Evolutionary conservation across 2,113 vertebrate species (phyloP), one percentile per base, ranked within the genome.

Genomic region (Miniopterus natalensis): DNA sequence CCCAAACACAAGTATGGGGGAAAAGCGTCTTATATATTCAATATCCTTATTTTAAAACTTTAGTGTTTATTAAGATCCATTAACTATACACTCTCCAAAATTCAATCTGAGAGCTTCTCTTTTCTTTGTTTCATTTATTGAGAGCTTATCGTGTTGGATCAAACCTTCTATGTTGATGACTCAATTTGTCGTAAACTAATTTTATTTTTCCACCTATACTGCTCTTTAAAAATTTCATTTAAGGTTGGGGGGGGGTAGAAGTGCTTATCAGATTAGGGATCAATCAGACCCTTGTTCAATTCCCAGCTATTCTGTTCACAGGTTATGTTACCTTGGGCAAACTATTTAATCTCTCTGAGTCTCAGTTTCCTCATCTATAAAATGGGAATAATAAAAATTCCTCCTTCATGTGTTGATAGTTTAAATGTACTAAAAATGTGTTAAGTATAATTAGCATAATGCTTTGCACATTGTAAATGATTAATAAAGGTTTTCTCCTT

Each of bases 361-460:
- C 23, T 86, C 31, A 13, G 3, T 68, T 88, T 89, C 31, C 36
- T 95, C 36, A 59, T 80, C 73, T 55, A n/a, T 55, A 75, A 71
- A 97, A 80, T 81, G 42, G 45, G 14, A 84, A 86, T 2, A 78
- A 75, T 31, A 81, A 87, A 88, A 93, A 65, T 83, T 57, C 25
- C 15, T 83, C 45, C 45, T 92, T 71, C 57, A 49, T 31, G 59
- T 78, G 13, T 57, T 42, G 18, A 55, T 42, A 90, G 45, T 65
- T 84, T 65, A n/a, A 92, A 49, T 61, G 51, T n/a, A 42, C 55
- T 36, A 36, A 94, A 88, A 74, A 36, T 53, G 14, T n/a, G 9
- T 80, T 40, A 75, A 79, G 21, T 17, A 51, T 0, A 63, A 51
- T 80, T 77, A 66, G 49, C 18, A 70, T 40, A 84, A 87, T 15